phyloP scores from a whole-genome alignment of 2,888 invertebrate genomes.

The Drosophila yooni region DNA sequence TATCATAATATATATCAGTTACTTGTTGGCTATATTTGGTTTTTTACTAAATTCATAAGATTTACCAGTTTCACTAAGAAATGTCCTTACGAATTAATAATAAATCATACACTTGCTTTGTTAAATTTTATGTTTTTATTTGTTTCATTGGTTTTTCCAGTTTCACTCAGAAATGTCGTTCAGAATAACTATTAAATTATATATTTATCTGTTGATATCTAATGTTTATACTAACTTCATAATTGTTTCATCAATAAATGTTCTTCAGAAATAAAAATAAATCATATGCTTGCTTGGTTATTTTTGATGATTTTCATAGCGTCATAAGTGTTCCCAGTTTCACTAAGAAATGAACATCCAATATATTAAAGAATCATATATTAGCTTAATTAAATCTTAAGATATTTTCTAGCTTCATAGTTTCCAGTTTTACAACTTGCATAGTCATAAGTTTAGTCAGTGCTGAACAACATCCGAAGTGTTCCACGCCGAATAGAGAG shows the following conservation, averaged over 20 bases:
- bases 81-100: too few species aligned
- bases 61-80: background rate
- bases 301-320: background rate
- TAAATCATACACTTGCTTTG: too few species aligned
- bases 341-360: background rate
- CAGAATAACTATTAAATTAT: too few species aligned
- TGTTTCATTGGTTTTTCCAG: too few species aligned
- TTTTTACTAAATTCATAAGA: background rate
- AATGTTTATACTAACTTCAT: too few species aligned
- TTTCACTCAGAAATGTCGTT: too few species aligned
- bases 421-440: background rate
- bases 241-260: background rate
- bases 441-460: background rate
- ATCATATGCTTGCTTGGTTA: background rate
- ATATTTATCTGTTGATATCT: too few species aligned
- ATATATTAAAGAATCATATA: background rate
- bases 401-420: background rate
- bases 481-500: background rate
- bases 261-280: background rate
- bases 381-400: background rate
- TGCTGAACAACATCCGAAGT: background rate
- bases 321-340: background rate
- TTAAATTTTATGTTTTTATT: too few species aligned
- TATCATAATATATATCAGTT: too few species aligned
- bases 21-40: background rate